These are phyloP conservation scores for Drosophila paulistorum DNA, from an alignment of 1,140 invertebrate genomes.

Conservation along the genomic window DNA sequence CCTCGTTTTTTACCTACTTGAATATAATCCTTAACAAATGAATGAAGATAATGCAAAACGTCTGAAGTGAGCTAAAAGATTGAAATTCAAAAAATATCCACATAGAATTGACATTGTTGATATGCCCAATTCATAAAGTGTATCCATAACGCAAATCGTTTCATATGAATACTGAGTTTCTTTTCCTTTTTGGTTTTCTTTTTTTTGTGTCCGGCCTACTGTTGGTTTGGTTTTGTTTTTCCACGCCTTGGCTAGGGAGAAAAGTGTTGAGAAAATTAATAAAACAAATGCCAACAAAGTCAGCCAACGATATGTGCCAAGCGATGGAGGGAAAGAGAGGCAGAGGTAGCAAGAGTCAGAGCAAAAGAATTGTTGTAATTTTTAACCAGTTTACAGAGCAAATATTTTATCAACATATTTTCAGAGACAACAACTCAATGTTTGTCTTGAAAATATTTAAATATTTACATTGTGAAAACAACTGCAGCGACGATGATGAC, in stretches of 20 bases:
- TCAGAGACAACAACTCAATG: conserved; percentile 72
- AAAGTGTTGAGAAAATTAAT: conserved; percentile 76
- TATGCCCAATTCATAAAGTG: not conserved
- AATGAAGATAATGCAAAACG: too few relatives aligned
- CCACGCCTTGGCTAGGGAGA: conserved; percentile 49
- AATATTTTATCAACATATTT: conserved; percentile 81
- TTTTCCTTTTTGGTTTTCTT: too few relatives aligned
- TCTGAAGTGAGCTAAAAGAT: too few relatives aligned
- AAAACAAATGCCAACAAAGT: conserved; percentile 79
- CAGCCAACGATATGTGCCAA: conserved; percentile 28
- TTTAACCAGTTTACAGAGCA: conserved; percentile 80
- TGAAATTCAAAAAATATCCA: too few relatives aligned
- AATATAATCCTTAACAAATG: too few relatives aligned
- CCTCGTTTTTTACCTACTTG: too few relatives aligned
- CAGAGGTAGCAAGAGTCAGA: not conserved
- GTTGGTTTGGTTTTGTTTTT: conserved; percentile 57
- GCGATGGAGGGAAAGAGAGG: not conserved
- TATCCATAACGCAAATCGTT: not conserved
- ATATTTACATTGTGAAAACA: conserved; percentile 79
- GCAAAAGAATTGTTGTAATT: conserved; percentile 73
- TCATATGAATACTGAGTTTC: not conserved
- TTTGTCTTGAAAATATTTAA: conserved; percentile 82
- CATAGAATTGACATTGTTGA: not conserved
- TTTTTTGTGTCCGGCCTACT: conserved; percentile 23
- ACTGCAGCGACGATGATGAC: conserved; percentile 52